A percentile compares a stretch with the other conserved stretches of the same genome.
Evolutionary conservation across 2,113 vertebrate species (phyloP).

Genomic region (Pterophyllum scalare): DNA sequence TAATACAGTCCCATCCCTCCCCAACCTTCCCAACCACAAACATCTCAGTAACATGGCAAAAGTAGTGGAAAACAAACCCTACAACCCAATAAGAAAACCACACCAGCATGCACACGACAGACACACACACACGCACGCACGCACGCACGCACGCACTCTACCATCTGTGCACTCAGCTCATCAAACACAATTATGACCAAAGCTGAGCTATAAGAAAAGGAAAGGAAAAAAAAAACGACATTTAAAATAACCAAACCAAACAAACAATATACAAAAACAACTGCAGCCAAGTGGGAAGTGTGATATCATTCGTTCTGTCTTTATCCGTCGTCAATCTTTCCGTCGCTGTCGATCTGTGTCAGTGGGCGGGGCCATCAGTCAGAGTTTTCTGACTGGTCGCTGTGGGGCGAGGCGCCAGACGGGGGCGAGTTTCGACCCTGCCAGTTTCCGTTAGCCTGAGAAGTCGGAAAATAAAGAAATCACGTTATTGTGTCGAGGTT

Average conservation of each 20-base stretch:
- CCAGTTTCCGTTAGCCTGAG: slow-evolving; percentile 89
- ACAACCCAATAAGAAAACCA: slow-evolving; percentile 64
- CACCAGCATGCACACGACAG: slow-evolving; percentile 53
- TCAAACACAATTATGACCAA: slow-evolving; percentile 55
- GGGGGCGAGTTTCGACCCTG: slow-evolving; percentile 86
- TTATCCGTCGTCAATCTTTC: slow-evolving; percentile 51
- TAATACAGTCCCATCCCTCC: slow-evolving; percentile 52
- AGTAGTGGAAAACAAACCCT: slow-evolving; percentile 69
- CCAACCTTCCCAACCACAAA: slow-evolving; percentile 44
- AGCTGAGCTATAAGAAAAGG: slow-evolving; percentile 44
- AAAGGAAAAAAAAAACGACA: slow-evolving; percentile 7
- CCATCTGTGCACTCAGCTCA: slow-evolving; percentile 55
- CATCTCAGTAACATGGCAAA: slow-evolving; percentile 73
- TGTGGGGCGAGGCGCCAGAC: slow-evolving; percentile 86
- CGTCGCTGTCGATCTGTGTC: slow-evolving; percentile 42
- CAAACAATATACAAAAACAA: slow-evolving; percentile 58
- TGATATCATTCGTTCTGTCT: slow-evolving; percentile 74
- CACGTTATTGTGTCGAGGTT: not conserved
- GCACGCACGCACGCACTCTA: slow-evolving; percentile 48
- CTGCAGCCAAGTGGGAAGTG: slow-evolving; percentile 72
- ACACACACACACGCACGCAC: slow-evolving; percentile 52
- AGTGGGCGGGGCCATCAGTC: slow-evolving; percentile 81
- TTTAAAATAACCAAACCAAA: slow-evolving; percentile 60
- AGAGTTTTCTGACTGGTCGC: slow-evolving; percentile 90
- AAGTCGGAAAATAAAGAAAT: not conserved